Base-by-base conservation (phyloP, 2,888 invertebrate species). In the Netelia inedita region DNA sequence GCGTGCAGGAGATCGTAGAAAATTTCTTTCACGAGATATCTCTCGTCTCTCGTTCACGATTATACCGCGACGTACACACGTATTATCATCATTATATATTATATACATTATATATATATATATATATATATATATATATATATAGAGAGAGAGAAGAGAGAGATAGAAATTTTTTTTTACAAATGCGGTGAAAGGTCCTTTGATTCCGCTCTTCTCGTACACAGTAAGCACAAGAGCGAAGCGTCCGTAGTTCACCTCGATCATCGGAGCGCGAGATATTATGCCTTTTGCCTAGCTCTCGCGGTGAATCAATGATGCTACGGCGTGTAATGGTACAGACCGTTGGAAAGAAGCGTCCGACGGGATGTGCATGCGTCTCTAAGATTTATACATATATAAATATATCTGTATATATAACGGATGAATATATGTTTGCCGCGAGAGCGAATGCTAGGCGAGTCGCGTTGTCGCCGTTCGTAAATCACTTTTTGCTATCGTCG, bases 401-500 rank as follows among this genome's bases (percentile, higher is more conserved):
- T 69, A 69, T 21, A 69, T 69, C 1, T 46, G 11, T 21, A 14
- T 46, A 14, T 46, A 16, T 65, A 35, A 65, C 16, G 65, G 9
- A 9, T 19, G 19, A n/a, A n/a, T 50, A 53, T 53, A 68, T 28
- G 9, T 50, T 50, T 16, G 14, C 43, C 43, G 53, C 23, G 14
- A 71, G 65, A 74, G 14, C 28, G 11, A 53, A 75, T 35, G 50
- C 41, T 41, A 23, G 63, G 19, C 43, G 16, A 66, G 71, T 59
- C 59, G 63, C 28, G n/a, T 11, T 74, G 75, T 81, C 78, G 79
- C 61, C 69, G 57, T 76, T 66, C 79, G 76, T 83, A 82, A 87
- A 87, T 85, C 83, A 85, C 79, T 87, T 85, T 87, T 85, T 79
- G 82, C 81, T 53, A 41, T 68, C 81, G 59, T 76, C 53, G 43